phyloP scores from a whole-genome alignment of 1,140 invertebrate species.

The Pemphigus obesinymphae region DNA sequence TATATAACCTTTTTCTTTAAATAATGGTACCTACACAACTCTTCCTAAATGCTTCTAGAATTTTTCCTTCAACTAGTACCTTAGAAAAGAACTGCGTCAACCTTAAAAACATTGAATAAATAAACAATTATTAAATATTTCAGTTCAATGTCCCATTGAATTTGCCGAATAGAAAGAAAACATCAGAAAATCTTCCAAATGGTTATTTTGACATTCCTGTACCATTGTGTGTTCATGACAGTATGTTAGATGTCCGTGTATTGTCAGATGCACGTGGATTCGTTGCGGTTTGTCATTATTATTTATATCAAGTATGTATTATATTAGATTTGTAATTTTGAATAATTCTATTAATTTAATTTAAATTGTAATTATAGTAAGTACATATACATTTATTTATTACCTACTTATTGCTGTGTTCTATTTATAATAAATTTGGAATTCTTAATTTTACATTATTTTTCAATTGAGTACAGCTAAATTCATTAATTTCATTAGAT shows the following conservation, averaged over 20 bases:
- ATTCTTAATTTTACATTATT: too few relatives aligned
- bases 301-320: constrained; percentile 63
- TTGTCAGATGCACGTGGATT: constrained; percentile 67
- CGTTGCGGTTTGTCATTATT: constrained; percentile 79
- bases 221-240: constrained; percentile 72
- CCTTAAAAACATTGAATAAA: neutral
- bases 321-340: neutral
- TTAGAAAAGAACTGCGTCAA: too few relatives aligned
- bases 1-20: too few relatives aligned
- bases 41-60: too few relatives aligned
- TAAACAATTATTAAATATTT: neutral
- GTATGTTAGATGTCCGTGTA: constrained; percentile 72
- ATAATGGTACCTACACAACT: too few relatives aligned
- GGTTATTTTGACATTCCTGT: constrained; percentile 74
- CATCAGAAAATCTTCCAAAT: constrained; percentile 53
- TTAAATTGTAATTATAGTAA: neutral
- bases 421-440: neutral
- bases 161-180: constrained; percentile 59
- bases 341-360: neutral
- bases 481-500: too few relatives aligned
- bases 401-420: neutral
- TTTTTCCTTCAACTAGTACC: too few relatives aligned
- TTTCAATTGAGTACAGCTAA: too few relatives aligned
- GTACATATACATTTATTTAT: neutral
- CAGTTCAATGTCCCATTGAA: constrained; percentile 12